Base-by-base conservation (phyloP, 2,797 vertebrate genomes). In the Hypotaenidia okinawae region DNA sequence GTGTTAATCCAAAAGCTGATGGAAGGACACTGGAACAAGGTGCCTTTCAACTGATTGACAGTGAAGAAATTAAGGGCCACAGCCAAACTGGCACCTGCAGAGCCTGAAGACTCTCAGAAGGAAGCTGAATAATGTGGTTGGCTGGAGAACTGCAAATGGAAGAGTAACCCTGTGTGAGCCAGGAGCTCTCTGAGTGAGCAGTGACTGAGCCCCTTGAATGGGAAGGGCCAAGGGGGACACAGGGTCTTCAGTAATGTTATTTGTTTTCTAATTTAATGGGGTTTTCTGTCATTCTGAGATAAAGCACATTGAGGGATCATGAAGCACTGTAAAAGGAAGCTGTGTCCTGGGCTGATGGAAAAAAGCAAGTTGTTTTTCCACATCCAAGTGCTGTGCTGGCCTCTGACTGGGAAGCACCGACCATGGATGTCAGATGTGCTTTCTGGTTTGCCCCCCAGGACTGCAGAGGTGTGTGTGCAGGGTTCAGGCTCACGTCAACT, bases 341-440 rank as follows among this genome's bases (percentile, higher is more conserved):
- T 79, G 37, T 8, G 27, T 21, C n/a, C 32, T 12, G n/a, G 13
- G 21, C 19, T 7, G 49, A 10, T 4, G 8, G 13, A 8, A 39
- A 58, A 45, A 62, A 1, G 43, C 6, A 10, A 52, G n/a, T 25
- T 47, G 12, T 9, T 58, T 79, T 45, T 35, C 35, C 33, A 2
- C 1, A 1, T 11, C 1, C 1, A 25, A 57, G 13, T 0, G 0
- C 10, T 9, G 8, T 37, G 7, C 6, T 63, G 79, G 25, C 22
- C 25, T 64, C 41, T 33, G 47, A 11, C 6, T 2, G 23, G 17
- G 12, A 54, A 24, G 43, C 0, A 0, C 14, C 11, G 39, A 2
- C 16, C 24, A 41, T 37, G 19, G 45, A 11, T n/a, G 15, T 8
- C 14, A 8, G 16, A 63, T 16, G 37, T 4, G 5, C 18, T 13